Percentiles rank a stretch among this genome's conserved stretches.
Conservation (phyloP, 30 jellyfish, hydroid and myxozoan genomes). For the Catostylus mosaicus region DNA sequence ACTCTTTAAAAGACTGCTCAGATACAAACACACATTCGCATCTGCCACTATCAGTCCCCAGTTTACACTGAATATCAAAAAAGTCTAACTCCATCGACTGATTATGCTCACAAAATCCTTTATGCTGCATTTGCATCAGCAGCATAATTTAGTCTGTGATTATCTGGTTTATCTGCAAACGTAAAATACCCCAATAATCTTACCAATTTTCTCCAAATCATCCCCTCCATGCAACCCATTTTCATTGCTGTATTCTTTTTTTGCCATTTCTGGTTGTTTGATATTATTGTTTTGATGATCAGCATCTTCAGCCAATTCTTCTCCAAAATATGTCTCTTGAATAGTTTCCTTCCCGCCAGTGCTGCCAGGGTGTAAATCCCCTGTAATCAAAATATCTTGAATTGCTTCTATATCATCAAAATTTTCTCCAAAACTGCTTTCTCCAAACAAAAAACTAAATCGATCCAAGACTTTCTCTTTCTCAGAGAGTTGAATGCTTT, state of each 20-base stretch:
- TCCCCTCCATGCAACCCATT: not conserved
- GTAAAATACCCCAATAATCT: no score
- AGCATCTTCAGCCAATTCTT: not conserved
- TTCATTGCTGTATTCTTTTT: not conserved
- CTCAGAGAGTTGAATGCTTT: not conserved
- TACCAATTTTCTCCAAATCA: not conserved
- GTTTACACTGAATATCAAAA: no score
- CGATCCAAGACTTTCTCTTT: slow-evolving; percentile 35
- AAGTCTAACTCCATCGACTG: no score
- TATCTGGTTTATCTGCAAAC: no score
- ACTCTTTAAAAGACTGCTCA: no score
- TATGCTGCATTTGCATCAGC: no score
- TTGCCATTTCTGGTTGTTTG: not conserved
- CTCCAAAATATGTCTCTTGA: not conserved
- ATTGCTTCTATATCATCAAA: slow-evolving; percentile 9
- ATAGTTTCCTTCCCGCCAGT: not conserved
- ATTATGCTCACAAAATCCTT: no score
- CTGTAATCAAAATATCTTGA: slow-evolving; percentile 41
- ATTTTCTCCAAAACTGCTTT: slow-evolving; percentile 7
- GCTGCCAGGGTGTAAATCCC: not conserved
- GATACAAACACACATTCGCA: no score
- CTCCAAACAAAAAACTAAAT: slow-evolving; percentile 39
- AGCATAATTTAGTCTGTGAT: no score
- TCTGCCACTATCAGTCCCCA: no score
- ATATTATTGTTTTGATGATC: not conserved